A percentile compares a stretch with the other conserved stretches of the same genome.
These are phyloP conservation scores for Drosophila anomelani DNA, from an alignment of 2,888 invertebrate species.

Conservation along the genomic window DNA sequence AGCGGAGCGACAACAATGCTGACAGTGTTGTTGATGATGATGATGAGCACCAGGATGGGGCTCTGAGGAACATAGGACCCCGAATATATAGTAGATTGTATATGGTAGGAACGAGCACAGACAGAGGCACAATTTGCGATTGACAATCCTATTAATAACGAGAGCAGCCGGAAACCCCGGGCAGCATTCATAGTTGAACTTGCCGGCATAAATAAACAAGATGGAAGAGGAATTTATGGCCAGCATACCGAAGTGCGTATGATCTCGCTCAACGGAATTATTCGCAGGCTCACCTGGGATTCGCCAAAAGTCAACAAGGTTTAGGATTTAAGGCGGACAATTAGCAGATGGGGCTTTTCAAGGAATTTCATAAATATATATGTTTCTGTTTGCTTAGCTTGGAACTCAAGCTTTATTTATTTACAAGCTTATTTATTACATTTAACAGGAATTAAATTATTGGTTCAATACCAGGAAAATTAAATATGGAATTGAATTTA, in stretches of 20 bases:
- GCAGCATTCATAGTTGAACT: constrained; percentile 35
- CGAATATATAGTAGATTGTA: constrained; percentile 9
- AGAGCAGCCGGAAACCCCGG: constrained; percentile 39
- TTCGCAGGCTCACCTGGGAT: constrained; percentile 3
- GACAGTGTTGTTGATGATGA: constrained; percentile 74
- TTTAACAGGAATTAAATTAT: background rate
- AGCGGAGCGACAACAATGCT: constrained; percentile 38
- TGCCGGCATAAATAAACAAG: constrained; percentile 37
- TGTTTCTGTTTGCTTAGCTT: background rate
- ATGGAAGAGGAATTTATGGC: constrained; percentile 10
- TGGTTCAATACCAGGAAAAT: background rate
- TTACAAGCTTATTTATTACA: background rate
- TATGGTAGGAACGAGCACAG: constrained; percentile 5
- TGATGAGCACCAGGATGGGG: constrained; percentile 37
- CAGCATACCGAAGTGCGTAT: constrained; percentile 30
- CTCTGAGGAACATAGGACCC: background rate
- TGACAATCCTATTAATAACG: constrained; percentile 78
- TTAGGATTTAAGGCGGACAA: constrained; percentile 4
- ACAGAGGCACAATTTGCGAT: constrained; percentile 70
- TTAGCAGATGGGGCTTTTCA: constrained; percentile 20
- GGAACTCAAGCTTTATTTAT: background rate
- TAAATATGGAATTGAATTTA: background rate
- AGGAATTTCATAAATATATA: background rate
- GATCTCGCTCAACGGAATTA: constrained; percentile 25
- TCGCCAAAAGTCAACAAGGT: constrained; percentile 17